These are phyloP conservation scores for Chaenodraco wilsoni DNA, from an alignment of 2,797 vertebrate genomes.

Conservation along the genomic window DNA sequence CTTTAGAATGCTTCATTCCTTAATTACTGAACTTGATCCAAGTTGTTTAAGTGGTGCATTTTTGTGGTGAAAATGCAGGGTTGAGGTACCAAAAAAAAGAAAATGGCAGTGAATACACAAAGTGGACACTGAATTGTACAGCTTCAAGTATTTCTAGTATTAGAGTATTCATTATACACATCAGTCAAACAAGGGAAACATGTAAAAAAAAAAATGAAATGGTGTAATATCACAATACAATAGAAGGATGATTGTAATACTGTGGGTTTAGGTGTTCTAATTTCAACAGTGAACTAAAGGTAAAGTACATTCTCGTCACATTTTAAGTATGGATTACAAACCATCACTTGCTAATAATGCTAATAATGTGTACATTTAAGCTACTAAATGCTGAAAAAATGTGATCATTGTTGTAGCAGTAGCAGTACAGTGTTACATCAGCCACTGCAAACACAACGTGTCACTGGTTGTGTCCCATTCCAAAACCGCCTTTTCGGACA, in stretches of 20 bases:
- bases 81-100: conserved; percentile 34
- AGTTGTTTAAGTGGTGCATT: conserved; percentile 75
- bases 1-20: conserved; percentile 62
- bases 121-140: conserved; percentile 21
- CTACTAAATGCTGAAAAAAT: not conserved
- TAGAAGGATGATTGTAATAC: not conserved
- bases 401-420: not conserved
- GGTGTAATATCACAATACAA: not conserved
- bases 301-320: not conserved
- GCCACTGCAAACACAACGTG: conserved; percentile 7
- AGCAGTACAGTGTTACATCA: not conserved
- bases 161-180: conserved; percentile 24
- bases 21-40: conserved; percentile 63
- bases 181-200: conserved; percentile 26
- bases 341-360: not conserved
- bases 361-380: not conserved
- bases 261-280: not conserved
- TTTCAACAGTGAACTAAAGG: not conserved
- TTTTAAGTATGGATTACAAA: not conserved
- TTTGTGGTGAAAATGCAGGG: conserved; percentile 70
- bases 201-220: conserved; percentile 1
- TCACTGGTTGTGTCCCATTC: conserved; percentile 13
- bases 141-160: conserved; percentile 17
- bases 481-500: conserved; percentile 7
- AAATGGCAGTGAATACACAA: conserved; percentile 22